These are phyloP conservation scores for Autographa pulchrina DNA, from an alignment of 2,888 invertebrate genomes.

Conservation along the genomic window DNA sequence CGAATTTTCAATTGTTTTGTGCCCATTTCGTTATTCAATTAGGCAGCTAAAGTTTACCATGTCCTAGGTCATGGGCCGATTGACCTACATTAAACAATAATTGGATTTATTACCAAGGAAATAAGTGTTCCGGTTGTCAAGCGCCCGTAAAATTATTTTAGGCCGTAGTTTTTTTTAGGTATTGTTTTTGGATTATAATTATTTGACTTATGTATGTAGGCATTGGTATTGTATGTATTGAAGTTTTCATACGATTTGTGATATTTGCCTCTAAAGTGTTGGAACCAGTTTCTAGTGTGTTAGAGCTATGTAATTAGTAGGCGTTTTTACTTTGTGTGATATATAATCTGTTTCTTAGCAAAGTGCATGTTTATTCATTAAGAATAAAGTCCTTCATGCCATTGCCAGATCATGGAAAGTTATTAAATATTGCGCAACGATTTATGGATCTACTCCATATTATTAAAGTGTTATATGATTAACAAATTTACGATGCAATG, in stretches of 20 bases:
- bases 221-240: too few relatives aligned
- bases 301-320: neutral
- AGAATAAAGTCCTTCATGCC: too few relatives aligned
- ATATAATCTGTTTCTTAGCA: neutral
- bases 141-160: neutral
- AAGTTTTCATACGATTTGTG: neutral
- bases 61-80: conserved; percentile 41
- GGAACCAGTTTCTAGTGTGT: neutral
- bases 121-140: conserved; percentile 18
- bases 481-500: neutral
- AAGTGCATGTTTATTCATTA: too few relatives aligned
- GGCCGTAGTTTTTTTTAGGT: conserved; percentile 9
- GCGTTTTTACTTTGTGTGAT: neutral
- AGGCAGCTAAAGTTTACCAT: neutral
- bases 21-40: neutral
- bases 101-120: conserved; percentile 34
- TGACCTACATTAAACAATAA: conserved; percentile 30
- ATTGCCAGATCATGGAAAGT: too few relatives aligned
- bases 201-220: neutral
- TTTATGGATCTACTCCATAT: neutral
- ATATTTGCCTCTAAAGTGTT: too few relatives aligned
- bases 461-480: neutral
- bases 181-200: neutral
- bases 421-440: too few relatives aligned
- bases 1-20: neutral